Evolutionary conservation across 2,888 invertebrate genomes (phyloP), one percentile per base, ranked within the genome.

Genomic region (Bursaphelenchus okinawaensis): DNA sequence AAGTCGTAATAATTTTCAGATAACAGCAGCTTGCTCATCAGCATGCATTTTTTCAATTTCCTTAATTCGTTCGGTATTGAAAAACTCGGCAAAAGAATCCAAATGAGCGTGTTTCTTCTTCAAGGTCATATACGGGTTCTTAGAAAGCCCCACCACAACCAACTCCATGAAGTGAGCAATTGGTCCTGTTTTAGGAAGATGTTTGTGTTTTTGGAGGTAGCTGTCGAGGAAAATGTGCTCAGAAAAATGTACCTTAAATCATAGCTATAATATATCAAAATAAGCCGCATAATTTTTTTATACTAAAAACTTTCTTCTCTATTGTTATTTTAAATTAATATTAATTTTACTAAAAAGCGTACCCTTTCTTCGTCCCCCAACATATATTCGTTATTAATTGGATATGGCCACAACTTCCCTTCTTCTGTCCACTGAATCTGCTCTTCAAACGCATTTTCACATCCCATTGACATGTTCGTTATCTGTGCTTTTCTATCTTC

Each of bases 101-200:
- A 98, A 90, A 79, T 93, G 92, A 12, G 90, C 91, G 70, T 87
- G 87, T 83, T 98, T 98, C 77, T 93, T 91, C 71, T 89, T 84
- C 0, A 90, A 91, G 0, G 90, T 90, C 77, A 95, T 87, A 84
- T 91, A 92, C 0, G 92, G 89, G 85, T 96, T 98, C 84, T 93
- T 93, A 0, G 93, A 92, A 0, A 98, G 86, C 6, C 95, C 96
- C 0, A 90, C 88, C 75, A 91, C 90, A 0, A 96, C 94, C 7
- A 96, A 86, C 81, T 98, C 94, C 96, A 98, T 96, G 83, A 93
- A 98, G 84, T 95, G 92, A 7, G 93, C 87, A 71, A 98, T 87
- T 0, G 96, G 95, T 0, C 95, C 96, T 74, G 87, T 88, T 55
- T 86, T 87, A 0, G 96, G 95, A 83, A 96, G 95, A 90, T 92